Conservation (phyloP, 1,140 invertebrate genomes). For the Cotesia chilonis region DNA sequence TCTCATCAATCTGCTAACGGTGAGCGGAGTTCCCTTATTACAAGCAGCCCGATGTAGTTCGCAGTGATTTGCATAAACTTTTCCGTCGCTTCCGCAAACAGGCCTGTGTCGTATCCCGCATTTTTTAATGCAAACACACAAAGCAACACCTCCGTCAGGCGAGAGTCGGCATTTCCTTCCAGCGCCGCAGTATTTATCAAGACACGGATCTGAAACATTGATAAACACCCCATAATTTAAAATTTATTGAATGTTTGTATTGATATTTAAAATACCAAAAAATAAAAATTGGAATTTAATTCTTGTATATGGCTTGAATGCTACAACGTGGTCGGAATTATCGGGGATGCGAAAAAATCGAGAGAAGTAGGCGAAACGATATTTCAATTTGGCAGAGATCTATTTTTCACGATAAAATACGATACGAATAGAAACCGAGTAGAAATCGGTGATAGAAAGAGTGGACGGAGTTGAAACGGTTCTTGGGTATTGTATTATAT, state of each 20-base stretch:
- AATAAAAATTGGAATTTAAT: not conserved
- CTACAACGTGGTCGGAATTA: slow-evolving; percentile 15
- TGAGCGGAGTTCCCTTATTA: slow-evolving; percentile 68
- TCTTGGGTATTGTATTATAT: slow-evolving; percentile 12
- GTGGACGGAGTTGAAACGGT: slow-evolving; percentile 28
- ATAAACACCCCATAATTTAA: slow-evolving; percentile 1
- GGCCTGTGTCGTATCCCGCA: slow-evolving; percentile 68
- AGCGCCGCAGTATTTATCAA: slow-evolving; percentile 73
- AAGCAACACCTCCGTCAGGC: slow-evolving; percentile 62
- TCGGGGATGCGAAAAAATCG: not conserved
- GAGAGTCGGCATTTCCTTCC: slow-evolving; percentile 74
- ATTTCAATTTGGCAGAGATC: slow-evolving; percentile 31
- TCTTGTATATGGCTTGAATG: not conserved
- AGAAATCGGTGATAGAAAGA: too few relatives aligned
- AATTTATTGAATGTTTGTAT: not conserved
- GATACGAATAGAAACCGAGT: not conserved
- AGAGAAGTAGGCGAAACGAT: slow-evolving; percentile 26
- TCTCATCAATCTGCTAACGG: slow-evolving; percentile 66
- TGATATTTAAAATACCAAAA: not conserved
- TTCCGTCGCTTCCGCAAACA: slow-evolving; percentile 80
- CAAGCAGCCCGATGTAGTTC: slow-evolving; percentile 79
- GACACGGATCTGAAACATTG: slow-evolving; percentile 70
- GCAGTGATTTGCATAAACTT: slow-evolving; percentile 79
- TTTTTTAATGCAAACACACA: slow-evolving; percentile 73
- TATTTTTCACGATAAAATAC: slow-evolving; percentile 25